Conservation (phyloP, 2,113 vertebrate genomes). For the Odontesthes bonariensis region DNA sequence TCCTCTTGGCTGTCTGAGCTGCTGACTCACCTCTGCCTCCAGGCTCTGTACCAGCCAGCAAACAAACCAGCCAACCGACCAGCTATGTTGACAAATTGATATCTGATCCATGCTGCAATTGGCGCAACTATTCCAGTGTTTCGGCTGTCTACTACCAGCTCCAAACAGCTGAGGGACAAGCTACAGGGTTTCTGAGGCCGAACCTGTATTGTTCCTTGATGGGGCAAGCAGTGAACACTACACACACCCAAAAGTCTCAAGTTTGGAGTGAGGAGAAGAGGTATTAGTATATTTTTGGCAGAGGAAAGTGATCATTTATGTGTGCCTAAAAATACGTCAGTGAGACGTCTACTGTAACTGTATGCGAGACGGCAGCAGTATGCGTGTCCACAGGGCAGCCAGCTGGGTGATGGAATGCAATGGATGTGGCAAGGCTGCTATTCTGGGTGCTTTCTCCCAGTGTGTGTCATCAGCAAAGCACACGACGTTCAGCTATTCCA, state of each 20-base stretch:
- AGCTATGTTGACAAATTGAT: conserved; percentile 71
- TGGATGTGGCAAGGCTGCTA: conserved; percentile 59
- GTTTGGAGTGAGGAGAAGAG: conserved; percentile 4
- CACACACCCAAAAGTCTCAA: conserved; percentile 26
- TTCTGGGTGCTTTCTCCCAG: conserved; percentile 55
- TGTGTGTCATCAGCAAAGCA: conserved; percentile 49
- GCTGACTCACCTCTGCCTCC: conserved; percentile 68
- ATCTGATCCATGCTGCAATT: conserved; percentile 68
- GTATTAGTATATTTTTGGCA: conserved; percentile 27
- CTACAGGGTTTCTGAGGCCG: conserved; percentile 36
- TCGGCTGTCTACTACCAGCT: conserved; percentile 52
- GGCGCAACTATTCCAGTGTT: conserved; percentile 61
- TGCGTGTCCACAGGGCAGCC: conserved; percentile 40
- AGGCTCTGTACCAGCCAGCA: conserved; percentile 35
- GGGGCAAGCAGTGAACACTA: conserved; percentile 22
- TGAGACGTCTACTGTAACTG: conserved; percentile 18
- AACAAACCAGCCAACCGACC: conserved; percentile 16
- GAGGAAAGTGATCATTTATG: conserved; percentile 6
- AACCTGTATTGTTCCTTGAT: conserved; percentile 61
- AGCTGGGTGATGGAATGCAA: conserved; percentile 62
- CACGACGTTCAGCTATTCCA: conserved; percentile 63
- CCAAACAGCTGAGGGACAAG: conserved; percentile 74
- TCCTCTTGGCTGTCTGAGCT: conserved; percentile 47
- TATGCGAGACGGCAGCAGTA: conserved; percentile 19
- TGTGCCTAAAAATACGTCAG: conserved; percentile 10